Evolutionary conservation across 1,140 invertebrate species (phyloP), one percentile per base, ranked within the genome.

Genomic region (Drosophila lini): DNA sequence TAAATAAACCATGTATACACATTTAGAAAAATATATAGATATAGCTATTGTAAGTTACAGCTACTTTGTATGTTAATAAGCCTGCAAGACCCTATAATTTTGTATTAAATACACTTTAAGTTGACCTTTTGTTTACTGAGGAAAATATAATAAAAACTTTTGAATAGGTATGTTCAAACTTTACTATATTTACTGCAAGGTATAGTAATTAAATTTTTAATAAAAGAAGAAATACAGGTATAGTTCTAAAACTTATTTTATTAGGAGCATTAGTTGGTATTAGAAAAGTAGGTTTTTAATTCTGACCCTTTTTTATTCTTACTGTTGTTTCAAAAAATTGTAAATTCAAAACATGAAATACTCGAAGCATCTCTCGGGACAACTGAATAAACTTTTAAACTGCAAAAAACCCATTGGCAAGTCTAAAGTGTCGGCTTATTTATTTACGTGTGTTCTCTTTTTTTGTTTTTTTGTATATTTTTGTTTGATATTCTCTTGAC

Each of bases 321-420:
- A 22, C 22, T 22, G 22, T 22, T 22, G 3, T 22, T 28, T 28
- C 25, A 28, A 28, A 28, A 28, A 28, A 28, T 28, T 28, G 5
- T 28, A 28, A 28, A 28, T 28, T 28, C 5, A 28, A 28, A 28
- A 28, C 25, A 28, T 28, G 25, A 28, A 5, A 28, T 6, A 5
- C 25, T 28, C 34, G 13, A 13, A 63, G 58, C 58, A 63, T 63
- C 25, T 36, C 25, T 63, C 44, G 42, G 15, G 42, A 28, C 44
- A 48, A 63, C 42, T 67, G 38, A 52, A 48, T 47, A 52, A 69
- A 69, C 65, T 65, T 64, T 31, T 6, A 32, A 56, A 55, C 32
- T 69, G 38, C 63, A 69, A 68, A 69, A 69, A 47, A 47, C 28
- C 50, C 67, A 69, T 69, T 70, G 63, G 38, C 67, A 70, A 47